Conservation (phyloP, 2,113 vertebrate species). For the Bungarus multicinctus region DNA sequence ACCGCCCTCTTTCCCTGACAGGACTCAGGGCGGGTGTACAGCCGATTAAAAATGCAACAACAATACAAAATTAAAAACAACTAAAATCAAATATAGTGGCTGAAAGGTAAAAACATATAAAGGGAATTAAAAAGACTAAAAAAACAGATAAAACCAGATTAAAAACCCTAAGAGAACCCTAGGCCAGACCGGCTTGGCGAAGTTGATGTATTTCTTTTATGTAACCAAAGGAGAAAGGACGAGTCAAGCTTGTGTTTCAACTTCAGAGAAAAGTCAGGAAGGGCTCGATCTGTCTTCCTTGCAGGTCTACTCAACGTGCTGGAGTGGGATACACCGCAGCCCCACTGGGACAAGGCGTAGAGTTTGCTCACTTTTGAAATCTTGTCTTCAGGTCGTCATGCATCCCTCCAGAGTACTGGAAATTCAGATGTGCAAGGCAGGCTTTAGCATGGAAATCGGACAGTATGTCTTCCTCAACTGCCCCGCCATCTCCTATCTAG, state of each 20-base stretch:
- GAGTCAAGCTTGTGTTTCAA: not conserved
- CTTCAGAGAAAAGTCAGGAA: not conserved
- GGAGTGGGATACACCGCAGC: not conserved
- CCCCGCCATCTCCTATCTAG: conserved; percentile 78
- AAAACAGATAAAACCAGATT: too few relatives aligned
- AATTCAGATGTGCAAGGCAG: conserved; percentile 85
- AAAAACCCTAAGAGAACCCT: too few relatives aligned
- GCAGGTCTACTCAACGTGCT: not conserved
- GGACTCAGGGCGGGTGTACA: too few relatives aligned
- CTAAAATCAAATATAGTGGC: too few relatives aligned
- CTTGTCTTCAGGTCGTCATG: conserved; percentile 75
- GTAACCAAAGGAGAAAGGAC: not conserved
- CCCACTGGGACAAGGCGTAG: not conserved
- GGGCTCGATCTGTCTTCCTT: not conserved
- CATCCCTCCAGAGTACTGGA: conserved; percentile 88
- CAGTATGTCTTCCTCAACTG: conserved; percentile 93
- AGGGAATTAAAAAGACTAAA: too few relatives aligned
- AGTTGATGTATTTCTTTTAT: too few relatives aligned
- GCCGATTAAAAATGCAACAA: too few relatives aligned
- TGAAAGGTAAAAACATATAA: too few relatives aligned
- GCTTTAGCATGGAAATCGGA: conserved; percentile 89
- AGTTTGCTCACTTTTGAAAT: not conserved
- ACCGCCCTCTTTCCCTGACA: too few relatives aligned
- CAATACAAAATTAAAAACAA: too few relatives aligned
- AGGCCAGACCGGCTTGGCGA: too few relatives aligned